Evolutionary conservation across 2,797 vertebrate genomes (phyloP).

Genomic region (Gadopsis marmoratus): DNA sequence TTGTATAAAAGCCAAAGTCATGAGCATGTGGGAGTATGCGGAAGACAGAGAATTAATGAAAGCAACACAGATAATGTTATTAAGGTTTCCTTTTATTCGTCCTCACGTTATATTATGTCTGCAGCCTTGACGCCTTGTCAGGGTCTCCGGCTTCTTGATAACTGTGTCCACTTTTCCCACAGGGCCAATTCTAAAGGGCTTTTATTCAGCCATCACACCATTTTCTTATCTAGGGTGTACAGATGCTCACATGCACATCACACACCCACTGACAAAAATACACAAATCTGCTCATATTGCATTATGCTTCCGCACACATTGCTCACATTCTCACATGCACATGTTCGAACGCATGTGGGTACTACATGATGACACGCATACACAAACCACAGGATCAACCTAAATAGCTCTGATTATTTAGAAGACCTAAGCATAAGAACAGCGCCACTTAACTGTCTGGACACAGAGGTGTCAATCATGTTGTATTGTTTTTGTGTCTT

Average conservation of each 20-base stretch:
- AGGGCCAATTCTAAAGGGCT: slow-evolving; percentile 41
- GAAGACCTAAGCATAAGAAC: not conserved
- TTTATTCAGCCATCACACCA: slow-evolving; percentile 55
- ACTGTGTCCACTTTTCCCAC: slow-evolving; percentile 61
- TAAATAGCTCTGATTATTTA: slow-evolving; percentile 16
- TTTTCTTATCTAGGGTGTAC: slow-evolving; percentile 67
- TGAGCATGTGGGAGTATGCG: slow-evolving; percentile 34
- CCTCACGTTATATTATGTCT: slow-evolving; percentile 47
- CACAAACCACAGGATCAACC: slow-evolving; percentile 5
- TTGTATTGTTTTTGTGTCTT: slow-evolving; percentile 28
- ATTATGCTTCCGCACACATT: slow-evolving; percentile 3
- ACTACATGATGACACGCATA: slow-evolving; percentile 10
- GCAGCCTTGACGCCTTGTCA: slow-evolving; percentile 55
- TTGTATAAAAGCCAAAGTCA: slow-evolving; percentile 43
- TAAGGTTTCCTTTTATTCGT: slow-evolving; percentile 54
- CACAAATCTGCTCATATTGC: slow-evolving; percentile 2
- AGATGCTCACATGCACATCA: slow-evolving; percentile 47
- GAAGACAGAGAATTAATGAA: slow-evolving; percentile 45
- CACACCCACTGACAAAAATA: slow-evolving; percentile 7
- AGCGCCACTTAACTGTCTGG: slow-evolving; percentile 12
- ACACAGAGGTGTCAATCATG: slow-evolving; percentile 27
- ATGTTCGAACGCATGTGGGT: slow-evolving; percentile 14
- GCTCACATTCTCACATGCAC: slow-evolving; percentile 15
- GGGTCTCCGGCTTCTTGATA: slow-evolving; percentile 58
- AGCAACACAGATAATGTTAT: slow-evolving; percentile 57